Conservation (phyloP, 2,888 invertebrate species). For the Phortica okadai region DNA sequence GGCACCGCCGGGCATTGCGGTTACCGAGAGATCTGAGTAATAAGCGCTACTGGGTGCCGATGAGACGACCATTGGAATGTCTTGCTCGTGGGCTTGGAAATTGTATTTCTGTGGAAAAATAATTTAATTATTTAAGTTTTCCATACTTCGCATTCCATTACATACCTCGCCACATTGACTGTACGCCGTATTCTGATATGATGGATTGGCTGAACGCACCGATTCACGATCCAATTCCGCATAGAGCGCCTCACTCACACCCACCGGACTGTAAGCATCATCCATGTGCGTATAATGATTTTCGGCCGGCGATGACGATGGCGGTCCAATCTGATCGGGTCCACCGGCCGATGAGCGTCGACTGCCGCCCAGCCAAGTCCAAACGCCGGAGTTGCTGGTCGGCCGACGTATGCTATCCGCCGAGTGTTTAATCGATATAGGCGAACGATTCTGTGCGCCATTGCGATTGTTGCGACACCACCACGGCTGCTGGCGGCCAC, state of each 20-base stretch:
- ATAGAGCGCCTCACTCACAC: conserved; percentile 82
- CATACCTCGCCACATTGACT: conserved; percentile 77
- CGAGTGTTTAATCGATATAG: conserved; percentile 75
- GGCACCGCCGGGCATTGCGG: conserved; percentile 75
- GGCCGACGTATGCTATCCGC: conserved; percentile 77
- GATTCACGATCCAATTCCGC: conserved; percentile 83
- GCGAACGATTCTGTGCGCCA: conserved; percentile 72
- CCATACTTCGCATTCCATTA: not conserved
- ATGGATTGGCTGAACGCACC: conserved; percentile 78
- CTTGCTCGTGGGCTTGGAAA: conserved; percentile 76
- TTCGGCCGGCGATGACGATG: conserved; percentile 79
- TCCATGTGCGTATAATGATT: conserved; percentile 86
- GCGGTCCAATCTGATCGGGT: conserved; percentile 78
- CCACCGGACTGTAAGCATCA: conserved; percentile 79
- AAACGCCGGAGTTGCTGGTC: conserved; percentile 76
- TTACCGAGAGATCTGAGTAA: conserved; percentile 83
- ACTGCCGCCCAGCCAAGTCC: conserved; percentile 76
- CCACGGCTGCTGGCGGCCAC: conserved; percentile 76
- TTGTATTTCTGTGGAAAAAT: conserved; percentile 69
- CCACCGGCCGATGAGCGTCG: conserved; percentile 75
- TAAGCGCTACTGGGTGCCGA: conserved; percentile 86
- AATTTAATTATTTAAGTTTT: not conserved
- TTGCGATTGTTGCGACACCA: conserved; percentile 77
- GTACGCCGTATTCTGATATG: conserved; percentile 85
- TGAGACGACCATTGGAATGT: conserved; percentile 78